phyloP scores from a whole-genome alignment of 92 coral and sea anemone genomes.

The Siderastrea siderea region DNA sequence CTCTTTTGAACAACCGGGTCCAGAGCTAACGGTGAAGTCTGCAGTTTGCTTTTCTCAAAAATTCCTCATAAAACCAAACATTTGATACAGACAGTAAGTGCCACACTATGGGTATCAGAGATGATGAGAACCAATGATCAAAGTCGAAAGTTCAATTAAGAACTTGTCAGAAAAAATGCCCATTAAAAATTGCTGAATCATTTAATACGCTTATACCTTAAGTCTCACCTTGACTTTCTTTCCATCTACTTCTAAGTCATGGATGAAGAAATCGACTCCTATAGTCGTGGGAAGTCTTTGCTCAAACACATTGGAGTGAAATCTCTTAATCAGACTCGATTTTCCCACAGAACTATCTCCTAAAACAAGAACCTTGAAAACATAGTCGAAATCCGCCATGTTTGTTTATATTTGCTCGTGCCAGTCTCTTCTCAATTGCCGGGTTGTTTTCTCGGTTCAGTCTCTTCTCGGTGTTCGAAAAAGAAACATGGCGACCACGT shows the following conservation, averaged over 20 bases:
- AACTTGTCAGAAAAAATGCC: too few species aligned
- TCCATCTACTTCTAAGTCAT: constrained; percentile 82
- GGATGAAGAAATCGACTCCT: constrained; percentile 95
- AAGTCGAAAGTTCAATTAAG: too few species aligned
- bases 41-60: too few species aligned
- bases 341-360: constrained; percentile 95
- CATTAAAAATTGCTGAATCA: too few species aligned
- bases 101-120: too few species aligned
- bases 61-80: too few species aligned
- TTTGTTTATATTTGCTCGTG: constrained; percentile 11
- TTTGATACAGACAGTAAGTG: too few species aligned
- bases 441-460: too few species aligned
- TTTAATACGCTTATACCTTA: too few species aligned
- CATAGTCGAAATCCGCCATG: constrained; percentile 80
- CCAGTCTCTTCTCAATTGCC: constrained; percentile 1
- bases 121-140: too few species aligned
- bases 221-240: constrained; percentile 75
- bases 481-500: constrained; percentile 26
- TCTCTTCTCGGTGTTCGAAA: neutral
- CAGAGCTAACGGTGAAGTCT: too few species aligned
- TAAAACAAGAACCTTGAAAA: constrained; percentile 86
- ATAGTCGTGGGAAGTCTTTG: constrained; percentile 79
- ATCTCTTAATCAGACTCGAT: constrained; percentile 90
- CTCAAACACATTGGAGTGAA: constrained; percentile 82
- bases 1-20: too few species aligned